phyloP scores from a whole-genome alignment of 2,888 invertebrate genomes.

The Eulithis testata region DNA sequence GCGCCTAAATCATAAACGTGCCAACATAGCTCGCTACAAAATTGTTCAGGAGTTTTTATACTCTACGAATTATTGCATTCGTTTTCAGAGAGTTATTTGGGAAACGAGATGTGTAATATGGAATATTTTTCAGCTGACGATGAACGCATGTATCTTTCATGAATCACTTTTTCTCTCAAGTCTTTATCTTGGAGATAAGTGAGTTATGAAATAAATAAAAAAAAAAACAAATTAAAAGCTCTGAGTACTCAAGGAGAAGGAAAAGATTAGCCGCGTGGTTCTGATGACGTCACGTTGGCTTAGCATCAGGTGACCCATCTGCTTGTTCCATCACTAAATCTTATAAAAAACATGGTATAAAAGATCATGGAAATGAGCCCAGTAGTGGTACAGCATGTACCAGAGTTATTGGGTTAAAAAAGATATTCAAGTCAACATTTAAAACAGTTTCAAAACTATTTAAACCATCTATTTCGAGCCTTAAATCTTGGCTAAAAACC shows the following conservation, averaged over 20 bases:
- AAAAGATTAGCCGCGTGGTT: no score
- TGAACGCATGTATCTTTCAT: neutral
- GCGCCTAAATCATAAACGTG: conserved; percentile 46
- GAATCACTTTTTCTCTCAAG: neutral
- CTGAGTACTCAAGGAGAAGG: no score
- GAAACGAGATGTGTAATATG: neutral
- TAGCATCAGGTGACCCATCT: no score
- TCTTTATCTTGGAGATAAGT: neutral
- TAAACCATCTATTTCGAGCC: neutral
- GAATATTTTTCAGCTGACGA: conserved; percentile 2
- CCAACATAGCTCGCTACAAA: conserved; percentile 2
- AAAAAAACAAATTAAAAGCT: no score
- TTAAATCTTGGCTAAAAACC: conserved; percentile 8
- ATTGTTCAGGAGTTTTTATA: conserved; percentile 35
- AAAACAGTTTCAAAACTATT: neutral
- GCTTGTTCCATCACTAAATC: no score
- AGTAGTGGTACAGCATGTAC: no score
- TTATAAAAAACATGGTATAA: no score
- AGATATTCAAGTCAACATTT: no score
- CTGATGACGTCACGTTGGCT: no score
- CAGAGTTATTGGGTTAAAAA: no score
- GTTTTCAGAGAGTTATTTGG: conserved; percentile 11
- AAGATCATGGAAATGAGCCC: no score
- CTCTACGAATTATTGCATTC: conserved; percentile 28
- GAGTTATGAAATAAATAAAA: neutral